Percentiles rank a stretch among this genome's conserved stretches.
Conservation (phyloP, 2,113 vertebrate species). For the Nothobranchius kuhntae region DNA sequence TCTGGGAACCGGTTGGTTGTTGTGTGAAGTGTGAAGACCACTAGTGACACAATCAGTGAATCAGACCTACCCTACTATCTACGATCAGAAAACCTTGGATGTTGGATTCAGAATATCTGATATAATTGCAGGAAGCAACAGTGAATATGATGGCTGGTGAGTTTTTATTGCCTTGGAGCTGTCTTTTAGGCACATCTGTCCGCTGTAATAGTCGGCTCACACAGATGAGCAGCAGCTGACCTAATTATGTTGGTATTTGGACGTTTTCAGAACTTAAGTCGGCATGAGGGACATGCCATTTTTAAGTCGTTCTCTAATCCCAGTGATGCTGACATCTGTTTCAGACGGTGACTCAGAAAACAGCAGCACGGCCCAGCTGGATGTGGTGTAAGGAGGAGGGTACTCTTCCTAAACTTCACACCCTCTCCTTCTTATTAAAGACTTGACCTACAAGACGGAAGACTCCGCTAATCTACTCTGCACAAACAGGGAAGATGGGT, state of each 20-base stretch:
- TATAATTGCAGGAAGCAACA: constrained; percentile 11
- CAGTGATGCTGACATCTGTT: constrained; percentile 56
- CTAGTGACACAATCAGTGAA: constrained; percentile 30
- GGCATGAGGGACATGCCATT: constrained; percentile 29
- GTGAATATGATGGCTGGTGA: constrained; percentile 4
- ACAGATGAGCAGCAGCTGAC: constrained; percentile 59
- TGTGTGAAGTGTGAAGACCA: constrained; percentile 18
- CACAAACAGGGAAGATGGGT: constrained; percentile 26
- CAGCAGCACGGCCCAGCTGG: constrained; percentile 15
- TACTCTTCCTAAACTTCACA: neutral
- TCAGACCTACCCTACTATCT: neutral
- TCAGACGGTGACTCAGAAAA: constrained; percentile 38
- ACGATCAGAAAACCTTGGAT: neutral
- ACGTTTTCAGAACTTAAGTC: constrained; percentile 48
- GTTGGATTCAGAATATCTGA: neutral
- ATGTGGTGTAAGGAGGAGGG: constrained; percentile 2
- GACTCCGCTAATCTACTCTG: constrained; percentile 31
- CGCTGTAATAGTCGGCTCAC: constrained; percentile 27
- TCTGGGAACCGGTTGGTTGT: constrained; percentile 9
- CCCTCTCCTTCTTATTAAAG: constrained; percentile 10
- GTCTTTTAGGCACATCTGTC: constrained; percentile 38
- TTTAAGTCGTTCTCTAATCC: constrained; percentile 62
- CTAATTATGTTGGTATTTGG: constrained; percentile 57
- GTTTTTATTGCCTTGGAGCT: constrained; percentile 14
- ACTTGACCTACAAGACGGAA: constrained; percentile 43